Evolutionary conservation across 2,888 invertebrate genomes (phyloP), one percentile per base, ranked within the genome.

Genomic region (Drosophila phalerata): DNA sequence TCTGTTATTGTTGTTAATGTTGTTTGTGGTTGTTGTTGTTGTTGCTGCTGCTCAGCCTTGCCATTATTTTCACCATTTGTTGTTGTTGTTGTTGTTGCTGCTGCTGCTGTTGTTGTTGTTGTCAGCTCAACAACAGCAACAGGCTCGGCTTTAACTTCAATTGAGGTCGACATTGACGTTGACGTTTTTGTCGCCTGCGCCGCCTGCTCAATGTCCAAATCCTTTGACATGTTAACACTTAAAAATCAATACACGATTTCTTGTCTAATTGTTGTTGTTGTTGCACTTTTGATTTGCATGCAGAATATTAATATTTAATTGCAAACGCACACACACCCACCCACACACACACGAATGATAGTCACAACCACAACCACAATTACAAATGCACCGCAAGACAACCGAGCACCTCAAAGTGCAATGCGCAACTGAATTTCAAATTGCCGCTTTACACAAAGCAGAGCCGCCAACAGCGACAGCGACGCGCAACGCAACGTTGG

Each of bases 341-440:
- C 34, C 47, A 22, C 37, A 28, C 42, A 55, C 55, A 40, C n/a
- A n/a, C n/a, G n/a, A n/a, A n/a, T n/a, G n/a, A n/a, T n/a, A n/a
- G n/a, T n/a, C n/a, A n/a, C n/a, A n/a, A n/a, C n/a, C n/a, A n/a
- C n/a, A n/a, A 58, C 22, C 17, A 25, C 40, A 38, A 43, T 15
- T 40, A 22, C 22, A 40, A 30, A 60, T 9, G 28, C 32, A 40
- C 45, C 68, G 52, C 13, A 25, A 66, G 57, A 79, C 77, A 73
- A 81, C 88, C 72, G 74, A 61, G 53, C 81, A 81, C 84, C 81
- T 77, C 67, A 79, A 81, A 89, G 89, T 83, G 83, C 88, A 78
- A 82, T 80, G 80, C 86, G 76, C 90, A 80, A 90, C 88, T 90
- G 80, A 91, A 73, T 76, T 81, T 67, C 62, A 69, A 73, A 61